Evolutionary conservation across 2,797 vertebrate species (phyloP).

Genomic region (Cossypha niveicapilla): DNA sequence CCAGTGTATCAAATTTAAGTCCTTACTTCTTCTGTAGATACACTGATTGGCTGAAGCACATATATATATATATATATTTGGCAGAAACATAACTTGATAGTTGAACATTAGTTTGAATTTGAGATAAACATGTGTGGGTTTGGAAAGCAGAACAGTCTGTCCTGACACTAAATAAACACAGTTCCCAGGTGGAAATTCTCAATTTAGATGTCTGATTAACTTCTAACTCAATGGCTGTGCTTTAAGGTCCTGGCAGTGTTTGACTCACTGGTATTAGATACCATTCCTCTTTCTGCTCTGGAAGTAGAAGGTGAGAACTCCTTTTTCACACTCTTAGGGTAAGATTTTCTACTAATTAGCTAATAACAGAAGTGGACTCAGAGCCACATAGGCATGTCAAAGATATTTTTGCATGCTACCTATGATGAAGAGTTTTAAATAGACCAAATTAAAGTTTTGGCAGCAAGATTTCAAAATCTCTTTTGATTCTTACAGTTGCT

Average conservation of each 20-base stretch:
- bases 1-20: not conserved
- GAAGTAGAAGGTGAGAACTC: not conserved
- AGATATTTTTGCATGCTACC: not conserved
- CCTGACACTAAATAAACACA: not conserved
- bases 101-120: not conserved
- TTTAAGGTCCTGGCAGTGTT: not conserved
- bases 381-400: not conserved
- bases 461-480: not conserved
- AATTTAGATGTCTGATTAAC: not conserved
- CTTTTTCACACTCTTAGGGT: not conserved
- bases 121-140: not conserved
- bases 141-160: not conserved
- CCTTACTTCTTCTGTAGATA: not conserved
- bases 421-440: not conserved
- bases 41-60: not conserved
- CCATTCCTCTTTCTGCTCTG: not conserved
- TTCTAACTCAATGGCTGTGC: not conserved
- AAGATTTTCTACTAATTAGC: not conserved
- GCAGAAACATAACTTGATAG: not conserved
- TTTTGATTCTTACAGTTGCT: accelerated
- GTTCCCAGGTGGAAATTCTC: not conserved
- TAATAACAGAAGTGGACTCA: not conserved
- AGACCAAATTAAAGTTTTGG: not conserved
- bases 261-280: not conserved
- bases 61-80: not conserved